Conservation (phyloP, 2,113 vertebrate species). For the Gasterosteus nipponicus region DNA sequence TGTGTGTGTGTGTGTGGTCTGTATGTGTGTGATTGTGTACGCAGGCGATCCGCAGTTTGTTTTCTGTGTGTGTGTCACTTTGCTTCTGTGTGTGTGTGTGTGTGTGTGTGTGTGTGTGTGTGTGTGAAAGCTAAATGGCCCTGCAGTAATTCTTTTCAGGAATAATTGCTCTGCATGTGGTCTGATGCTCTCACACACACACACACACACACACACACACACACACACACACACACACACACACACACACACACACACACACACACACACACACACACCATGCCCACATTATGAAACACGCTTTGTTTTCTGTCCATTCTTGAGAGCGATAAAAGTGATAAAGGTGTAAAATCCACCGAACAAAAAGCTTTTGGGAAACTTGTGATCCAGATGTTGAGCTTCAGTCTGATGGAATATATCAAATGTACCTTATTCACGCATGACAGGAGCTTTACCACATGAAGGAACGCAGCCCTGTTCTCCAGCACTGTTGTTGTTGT, state of each 20-base stretch:
- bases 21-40: slow-evolving; percentile 46
- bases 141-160: slow-evolving; percentile 77
- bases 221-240: slow-evolving; percentile 11
- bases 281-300: neutral
- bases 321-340: neutral
- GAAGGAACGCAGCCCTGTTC: no score
- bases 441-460: no score
- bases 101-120: slow-evolving; percentile 31
- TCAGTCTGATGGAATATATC: neutral
- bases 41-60: slow-evolving; percentile 41
- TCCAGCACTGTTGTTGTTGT: no score
- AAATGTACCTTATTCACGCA: neutral
- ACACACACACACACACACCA: neutral
- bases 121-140: slow-evolving; percentile 45
- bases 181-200: slow-evolving; percentile 11
- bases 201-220: neutral
- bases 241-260: neutral
- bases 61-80: slow-evolving; percentile 26
- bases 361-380: neutral
- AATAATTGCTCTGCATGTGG: slow-evolving; percentile 81
- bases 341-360: neutral
- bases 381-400: neutral
- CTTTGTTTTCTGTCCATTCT: neutral
- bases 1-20: slow-evolving; percentile 20
- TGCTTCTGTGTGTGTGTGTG: slow-evolving; percentile 22